These are phyloP conservation scores for Caenorhabditis imperialis DNA, from an alignment of 2,888 invertebrate genomes.

Conservation along the genomic window DNA sequence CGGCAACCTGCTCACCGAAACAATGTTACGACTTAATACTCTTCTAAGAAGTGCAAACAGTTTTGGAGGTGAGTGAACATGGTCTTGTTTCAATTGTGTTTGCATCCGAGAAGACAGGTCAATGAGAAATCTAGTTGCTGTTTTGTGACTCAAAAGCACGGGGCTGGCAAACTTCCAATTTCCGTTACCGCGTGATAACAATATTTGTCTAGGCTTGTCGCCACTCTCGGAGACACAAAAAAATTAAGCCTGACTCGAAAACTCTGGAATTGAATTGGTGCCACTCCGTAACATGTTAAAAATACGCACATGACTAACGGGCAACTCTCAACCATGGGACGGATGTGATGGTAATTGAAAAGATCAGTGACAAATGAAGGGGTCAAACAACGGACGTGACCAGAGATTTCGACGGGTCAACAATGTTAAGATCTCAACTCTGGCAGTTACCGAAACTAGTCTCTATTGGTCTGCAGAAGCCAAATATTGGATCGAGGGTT, in stretches of 20 bases:
- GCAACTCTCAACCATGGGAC: not conserved
- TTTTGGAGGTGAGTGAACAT: not conserved
- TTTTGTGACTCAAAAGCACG: not conserved
- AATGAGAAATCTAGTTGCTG: constrained; percentile 19
- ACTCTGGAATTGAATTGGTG: no score
- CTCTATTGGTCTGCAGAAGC: no score
- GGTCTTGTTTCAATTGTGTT: not conserved
- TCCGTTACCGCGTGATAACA: constrained; percentile 5
- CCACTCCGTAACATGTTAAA: no score
- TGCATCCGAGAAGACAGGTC: constrained; percentile 18
- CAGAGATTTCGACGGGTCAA: no score
- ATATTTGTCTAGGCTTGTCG: no score
- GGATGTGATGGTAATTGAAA: not conserved
- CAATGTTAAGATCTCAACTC: no score
- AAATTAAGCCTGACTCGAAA: not conserved
- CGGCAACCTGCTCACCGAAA: no score
- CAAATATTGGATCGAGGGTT: no score
- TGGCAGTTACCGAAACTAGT: no score
- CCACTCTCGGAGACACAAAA: no score
- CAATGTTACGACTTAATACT: no score
- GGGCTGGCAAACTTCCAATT: constrained; percentile 1
- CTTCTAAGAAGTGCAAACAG: constrained; percentile 13
- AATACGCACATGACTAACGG: no score
- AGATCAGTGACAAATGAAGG: constrained; percentile 9
- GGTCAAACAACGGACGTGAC: constrained; percentile 1